A percentile compares a stretch with the other conserved stretches of the same genome.
Conservation (phyloP, 2,888 invertebrate genomes). For the Drosophila affinis region DNA sequence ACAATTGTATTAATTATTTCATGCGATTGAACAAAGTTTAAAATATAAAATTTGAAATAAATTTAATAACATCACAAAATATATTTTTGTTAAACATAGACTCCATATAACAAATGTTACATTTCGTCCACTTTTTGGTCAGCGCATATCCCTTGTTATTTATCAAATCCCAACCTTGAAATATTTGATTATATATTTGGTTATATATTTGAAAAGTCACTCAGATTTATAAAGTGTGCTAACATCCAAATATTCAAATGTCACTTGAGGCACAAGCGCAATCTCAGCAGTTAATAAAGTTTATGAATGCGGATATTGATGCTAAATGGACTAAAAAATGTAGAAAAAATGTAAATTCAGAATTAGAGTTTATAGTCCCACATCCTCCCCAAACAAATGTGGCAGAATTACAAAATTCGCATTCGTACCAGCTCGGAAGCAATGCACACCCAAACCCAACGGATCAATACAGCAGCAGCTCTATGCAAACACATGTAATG, state of each 20-base stretch:
- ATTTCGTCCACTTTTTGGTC: background rate
- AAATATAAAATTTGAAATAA: background rate
- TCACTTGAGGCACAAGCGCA: background rate
- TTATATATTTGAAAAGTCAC: background rate
- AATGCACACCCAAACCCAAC: background rate
- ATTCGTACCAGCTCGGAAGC: background rate
- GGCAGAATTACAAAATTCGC: background rate
- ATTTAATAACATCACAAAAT: too few species aligned
- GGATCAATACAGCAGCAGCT: background rate
- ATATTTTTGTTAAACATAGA: background rate
- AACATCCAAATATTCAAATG: background rate
- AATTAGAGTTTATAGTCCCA: background rate
- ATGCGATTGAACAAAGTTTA: background rate
- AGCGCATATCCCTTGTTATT: background rate
- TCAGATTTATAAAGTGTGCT: background rate
- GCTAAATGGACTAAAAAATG: background rate
- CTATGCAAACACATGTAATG: slow-evolving; percentile 5
- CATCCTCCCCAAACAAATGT: background rate
- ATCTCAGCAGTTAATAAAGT: slow-evolving; percentile 2
- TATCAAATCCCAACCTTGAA: background rate
- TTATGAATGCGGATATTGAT: background rate
- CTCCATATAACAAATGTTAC: background rate
- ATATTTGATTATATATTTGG: background rate
- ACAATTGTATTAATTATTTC: slow-evolving; percentile 1
- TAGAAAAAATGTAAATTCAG: background rate